Percentiles rank a stretch among this genome's conserved stretches.
Conservation (phyloP, 2,797 vertebrate genomes). For the Acanthiza pusilla region DNA sequence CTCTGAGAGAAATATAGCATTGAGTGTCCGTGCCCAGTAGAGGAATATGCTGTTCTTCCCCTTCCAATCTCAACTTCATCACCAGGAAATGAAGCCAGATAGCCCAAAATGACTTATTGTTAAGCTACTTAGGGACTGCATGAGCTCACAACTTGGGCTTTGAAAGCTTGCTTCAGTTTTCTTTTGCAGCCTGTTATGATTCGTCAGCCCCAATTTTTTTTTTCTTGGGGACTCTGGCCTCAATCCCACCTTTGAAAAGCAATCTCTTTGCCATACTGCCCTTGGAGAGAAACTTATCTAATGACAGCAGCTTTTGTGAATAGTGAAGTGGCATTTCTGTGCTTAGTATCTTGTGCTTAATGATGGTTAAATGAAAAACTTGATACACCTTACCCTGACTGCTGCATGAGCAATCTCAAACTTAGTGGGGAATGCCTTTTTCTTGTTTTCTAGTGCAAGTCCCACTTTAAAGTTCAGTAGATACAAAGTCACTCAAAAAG, state of each 20-base stretch:
- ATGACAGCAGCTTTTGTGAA: background rate
- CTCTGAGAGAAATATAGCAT: background rate
- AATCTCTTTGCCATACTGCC: background rate
- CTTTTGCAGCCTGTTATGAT: background rate
- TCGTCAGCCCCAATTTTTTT: background rate
- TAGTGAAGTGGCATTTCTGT: background rate
- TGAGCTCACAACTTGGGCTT: background rate
- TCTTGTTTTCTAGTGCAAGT: background rate
- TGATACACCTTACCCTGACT: background rate
- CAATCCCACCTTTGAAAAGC: background rate
- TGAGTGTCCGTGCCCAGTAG: background rate
- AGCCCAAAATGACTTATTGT: slow-evolving; percentile 6
- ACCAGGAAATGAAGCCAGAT: slow-evolving; percentile 27
- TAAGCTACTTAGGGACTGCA: background rate
- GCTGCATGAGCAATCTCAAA: background rate
- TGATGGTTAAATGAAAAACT: background rate
- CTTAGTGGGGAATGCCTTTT: background rate
- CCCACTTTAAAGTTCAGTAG: background rate
- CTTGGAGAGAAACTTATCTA: background rate
- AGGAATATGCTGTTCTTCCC: background rate
- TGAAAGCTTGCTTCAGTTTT: slow-evolving; percentile 15
- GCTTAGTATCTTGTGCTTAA: background rate
- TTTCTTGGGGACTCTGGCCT: background rate
- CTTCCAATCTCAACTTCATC: background rate
- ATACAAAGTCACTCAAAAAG: background rate